Percentiles rank a stretch among this genome's conserved stretches.
Evolutionary conservation across 2,797 vertebrate species (phyloP).

Genomic region (Crenichthys baileyi): DNA sequence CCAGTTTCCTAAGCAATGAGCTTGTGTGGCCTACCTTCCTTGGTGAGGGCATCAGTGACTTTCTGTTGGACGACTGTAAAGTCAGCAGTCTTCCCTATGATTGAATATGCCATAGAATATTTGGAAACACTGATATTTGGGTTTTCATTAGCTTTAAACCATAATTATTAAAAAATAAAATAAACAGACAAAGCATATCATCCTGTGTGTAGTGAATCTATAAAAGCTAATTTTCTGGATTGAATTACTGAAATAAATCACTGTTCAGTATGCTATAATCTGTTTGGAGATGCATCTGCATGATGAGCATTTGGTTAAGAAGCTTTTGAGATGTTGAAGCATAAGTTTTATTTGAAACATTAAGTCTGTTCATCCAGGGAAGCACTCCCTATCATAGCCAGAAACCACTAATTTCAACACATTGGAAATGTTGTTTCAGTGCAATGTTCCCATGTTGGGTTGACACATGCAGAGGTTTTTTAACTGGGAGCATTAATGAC

Average conservation of each 20-base stretch:
- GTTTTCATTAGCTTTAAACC: neutral
- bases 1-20: neutral
- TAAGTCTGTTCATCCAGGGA: neutral
- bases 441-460: neutral
- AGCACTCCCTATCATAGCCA: neutral
- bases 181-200: neutral
- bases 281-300: neutral
- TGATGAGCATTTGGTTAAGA: too few relatives aligned
- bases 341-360: neutral
- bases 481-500: slow-evolving; percentile 38
- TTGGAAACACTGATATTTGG: neutral
- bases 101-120: neutral
- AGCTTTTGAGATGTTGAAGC: slow-evolving; percentile 4
- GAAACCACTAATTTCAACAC: neutral
- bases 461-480: neutral
- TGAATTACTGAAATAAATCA: neutral
- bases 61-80: neutral
- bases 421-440: slow-evolving; percentile 1
- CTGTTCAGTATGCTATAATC: neutral
- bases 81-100: neutral
- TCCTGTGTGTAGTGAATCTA: neutral
- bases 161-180: neutral
- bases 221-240: neutral
- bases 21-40: neutral
- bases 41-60: neutral